Conservation (phyloP, 2,888 invertebrate species). For the Apeira syringaria region DNA sequence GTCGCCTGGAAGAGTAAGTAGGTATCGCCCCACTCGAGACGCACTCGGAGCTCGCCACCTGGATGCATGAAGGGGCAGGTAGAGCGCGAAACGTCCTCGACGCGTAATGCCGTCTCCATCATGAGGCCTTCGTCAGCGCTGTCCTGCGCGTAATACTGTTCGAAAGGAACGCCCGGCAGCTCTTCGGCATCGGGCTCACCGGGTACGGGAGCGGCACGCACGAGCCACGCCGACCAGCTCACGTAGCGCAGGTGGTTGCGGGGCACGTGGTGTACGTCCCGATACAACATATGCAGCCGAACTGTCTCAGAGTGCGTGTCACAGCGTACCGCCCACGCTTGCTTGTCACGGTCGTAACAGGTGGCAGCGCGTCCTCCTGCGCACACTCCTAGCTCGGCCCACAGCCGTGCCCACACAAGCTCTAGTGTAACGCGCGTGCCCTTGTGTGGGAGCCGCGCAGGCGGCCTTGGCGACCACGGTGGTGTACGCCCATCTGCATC, state of each 20-base stretch:
- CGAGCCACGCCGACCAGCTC: conserved; percentile 88
- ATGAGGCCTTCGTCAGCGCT: conserved; percentile 91
- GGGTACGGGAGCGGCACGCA: conserved; percentile 77
- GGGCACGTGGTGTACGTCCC: conserved; percentile 90
- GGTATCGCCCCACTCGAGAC: conserved; percentile 93
- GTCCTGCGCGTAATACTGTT: conserved; percentile 92
- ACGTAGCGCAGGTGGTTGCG: conserved; percentile 89
- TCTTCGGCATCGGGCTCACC: conserved; percentile 86
- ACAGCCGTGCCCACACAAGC: conserved; percentile 87
- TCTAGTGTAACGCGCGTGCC: conserved; percentile 88
- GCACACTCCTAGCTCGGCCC: conserved; percentile 80
- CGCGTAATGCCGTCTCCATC: conserved; percentile 90
- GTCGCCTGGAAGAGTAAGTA: conserved; percentile 91
- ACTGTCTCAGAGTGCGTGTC: conserved; percentile 91
- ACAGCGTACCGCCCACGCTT: conserved; percentile 90
- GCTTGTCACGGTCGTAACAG: conserved; percentile 92
- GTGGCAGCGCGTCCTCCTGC: conserved; percentile 83
- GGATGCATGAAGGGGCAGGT: conserved; percentile 88
- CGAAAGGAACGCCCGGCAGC: conserved; percentile 89
- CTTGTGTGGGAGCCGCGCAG: conserved; percentile 84
- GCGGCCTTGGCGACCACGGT: conserved; percentile 87
- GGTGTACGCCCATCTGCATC: conserved; percentile 88
- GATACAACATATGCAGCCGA: conserved; percentile 88
- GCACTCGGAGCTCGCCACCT: conserved; percentile 88
- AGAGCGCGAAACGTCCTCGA: conserved; percentile 87